Conservation (phyloP, 2,113 vertebrate genomes). For the Poeciliopsis turrubarensis region DNA sequence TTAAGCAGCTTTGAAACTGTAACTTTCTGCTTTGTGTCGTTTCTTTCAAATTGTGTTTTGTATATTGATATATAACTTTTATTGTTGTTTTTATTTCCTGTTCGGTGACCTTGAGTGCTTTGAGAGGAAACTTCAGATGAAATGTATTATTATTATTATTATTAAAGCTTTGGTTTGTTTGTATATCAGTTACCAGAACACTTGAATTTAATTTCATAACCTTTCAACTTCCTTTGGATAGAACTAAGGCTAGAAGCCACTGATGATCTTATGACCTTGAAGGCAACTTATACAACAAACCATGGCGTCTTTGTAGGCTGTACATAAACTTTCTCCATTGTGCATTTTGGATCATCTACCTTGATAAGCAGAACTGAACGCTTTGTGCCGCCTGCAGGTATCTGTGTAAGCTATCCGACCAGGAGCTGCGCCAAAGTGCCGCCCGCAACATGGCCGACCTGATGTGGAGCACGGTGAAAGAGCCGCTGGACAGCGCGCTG, state of each 20-base stretch:
- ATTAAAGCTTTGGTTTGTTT: too few species aligned
- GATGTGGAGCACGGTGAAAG: conserved; percentile 99
- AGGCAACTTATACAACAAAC: not conserved
- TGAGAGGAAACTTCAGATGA: too few species aligned
- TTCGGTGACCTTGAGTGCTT: too few species aligned
- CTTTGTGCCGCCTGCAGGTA: conserved; percentile 79
- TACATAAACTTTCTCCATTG: not conserved
- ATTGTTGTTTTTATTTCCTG: too few species aligned
- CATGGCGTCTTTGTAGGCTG: not conserved
- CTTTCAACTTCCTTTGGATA: not conserved
- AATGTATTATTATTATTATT: too few species aligned
- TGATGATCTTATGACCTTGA: not conserved
- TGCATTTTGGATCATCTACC: too few species aligned
- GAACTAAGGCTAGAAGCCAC: not conserved
- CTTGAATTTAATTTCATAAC: not conserved
- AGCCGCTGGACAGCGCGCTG: conserved; percentile 95
- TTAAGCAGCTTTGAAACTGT: too few species aligned
- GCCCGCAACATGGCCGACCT: conserved; percentile 99
- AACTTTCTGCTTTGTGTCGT: too few species aligned
- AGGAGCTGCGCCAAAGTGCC: conserved; percentile 97
- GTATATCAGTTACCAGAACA: too few species aligned
- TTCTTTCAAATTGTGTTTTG: too few species aligned
- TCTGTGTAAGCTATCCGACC: conserved; percentile 97
- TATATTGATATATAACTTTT: too few species aligned
- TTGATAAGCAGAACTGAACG: not conserved